These are phyloP conservation scores for Chitala chitala DNA, from an alignment of 2,113 vertebrate genomes.

Conservation along the genomic window DNA sequence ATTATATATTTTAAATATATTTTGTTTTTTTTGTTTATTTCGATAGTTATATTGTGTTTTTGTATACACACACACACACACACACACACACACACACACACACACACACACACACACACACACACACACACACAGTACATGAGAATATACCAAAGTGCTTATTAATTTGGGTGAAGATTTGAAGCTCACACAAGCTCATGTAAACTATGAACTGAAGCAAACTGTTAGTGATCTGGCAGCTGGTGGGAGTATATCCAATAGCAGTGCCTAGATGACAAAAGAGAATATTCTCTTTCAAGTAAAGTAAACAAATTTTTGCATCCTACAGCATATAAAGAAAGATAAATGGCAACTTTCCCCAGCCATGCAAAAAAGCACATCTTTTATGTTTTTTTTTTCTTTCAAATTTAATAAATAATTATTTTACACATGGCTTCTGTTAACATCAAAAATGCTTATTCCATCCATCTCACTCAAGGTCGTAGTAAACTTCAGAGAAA, in stretches of 20 bases:
- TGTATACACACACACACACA: no score
- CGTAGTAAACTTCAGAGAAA: not conserved
- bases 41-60: no score
- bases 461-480: not conserved
- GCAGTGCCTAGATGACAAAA: constrained; percentile 30
- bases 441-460: not conserved
- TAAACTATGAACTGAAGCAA: constrained; percentile 27
- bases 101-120: no score
- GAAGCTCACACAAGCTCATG: not conserved
- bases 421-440: not conserved
- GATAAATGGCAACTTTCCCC: constrained; percentile 9
- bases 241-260: constrained; percentile 31
- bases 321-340: not conserved
- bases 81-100: no score
- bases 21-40: no score
- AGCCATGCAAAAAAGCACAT: not conserved
- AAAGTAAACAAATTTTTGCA: constrained; percentile 21
- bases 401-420: not conserved
- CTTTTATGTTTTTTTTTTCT: not conserved
- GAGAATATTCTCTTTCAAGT: constrained; percentile 32
- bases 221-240: constrained; percentile 32
- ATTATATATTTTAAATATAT: no score
- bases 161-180: not conserved
- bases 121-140: no score
- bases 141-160: not conserved